Conservation (phyloP, 2,797 vertebrate genomes). For the Mallotus villosus region DNA sequence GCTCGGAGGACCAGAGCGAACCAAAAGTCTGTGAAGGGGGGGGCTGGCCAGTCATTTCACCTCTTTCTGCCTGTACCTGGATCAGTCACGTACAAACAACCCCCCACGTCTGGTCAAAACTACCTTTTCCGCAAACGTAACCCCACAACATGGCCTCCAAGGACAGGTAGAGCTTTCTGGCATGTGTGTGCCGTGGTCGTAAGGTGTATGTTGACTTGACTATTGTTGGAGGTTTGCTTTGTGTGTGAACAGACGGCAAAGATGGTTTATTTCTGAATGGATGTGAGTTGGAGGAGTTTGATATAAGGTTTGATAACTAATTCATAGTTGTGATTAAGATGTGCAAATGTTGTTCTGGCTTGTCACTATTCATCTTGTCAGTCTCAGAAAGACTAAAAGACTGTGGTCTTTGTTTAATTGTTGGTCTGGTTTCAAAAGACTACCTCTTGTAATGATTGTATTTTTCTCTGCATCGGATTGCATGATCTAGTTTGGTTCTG, state of each 20-base stretch:
- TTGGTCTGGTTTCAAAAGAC: not conserved
- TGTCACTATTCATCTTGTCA: not conserved
- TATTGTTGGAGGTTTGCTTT: not conserved
- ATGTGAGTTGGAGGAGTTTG: too few relatives aligned
- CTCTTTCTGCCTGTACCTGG: conserved; percentile 72
- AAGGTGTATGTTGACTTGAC: not conserved
- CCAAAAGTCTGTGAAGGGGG: conserved; percentile 56
- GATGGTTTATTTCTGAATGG: not conserved
- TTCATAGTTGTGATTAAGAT: too few relatives aligned
- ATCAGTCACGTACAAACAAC: conserved; percentile 53
- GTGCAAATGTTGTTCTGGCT: not conserved
- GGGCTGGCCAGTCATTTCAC: conserved; percentile 46
- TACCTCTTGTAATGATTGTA: not conserved
- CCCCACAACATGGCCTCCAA: not conserved
- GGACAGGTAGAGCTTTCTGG: not conserved
- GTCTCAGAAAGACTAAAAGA: not conserved
- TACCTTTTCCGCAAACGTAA: not conserved
- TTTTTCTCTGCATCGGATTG: not conserved
- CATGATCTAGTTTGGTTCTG: not conserved
- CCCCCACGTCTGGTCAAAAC: conserved; percentile 31
- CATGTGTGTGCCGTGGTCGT: not conserved
- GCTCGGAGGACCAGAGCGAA: conserved; percentile 72
- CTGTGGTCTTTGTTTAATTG: not conserved
- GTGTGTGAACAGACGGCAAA: not conserved
- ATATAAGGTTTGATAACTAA: too few relatives aligned